Base-by-base conservation (phyloP, 1,140 invertebrate genomes). In the Drosophila malerkotliana region DNA sequence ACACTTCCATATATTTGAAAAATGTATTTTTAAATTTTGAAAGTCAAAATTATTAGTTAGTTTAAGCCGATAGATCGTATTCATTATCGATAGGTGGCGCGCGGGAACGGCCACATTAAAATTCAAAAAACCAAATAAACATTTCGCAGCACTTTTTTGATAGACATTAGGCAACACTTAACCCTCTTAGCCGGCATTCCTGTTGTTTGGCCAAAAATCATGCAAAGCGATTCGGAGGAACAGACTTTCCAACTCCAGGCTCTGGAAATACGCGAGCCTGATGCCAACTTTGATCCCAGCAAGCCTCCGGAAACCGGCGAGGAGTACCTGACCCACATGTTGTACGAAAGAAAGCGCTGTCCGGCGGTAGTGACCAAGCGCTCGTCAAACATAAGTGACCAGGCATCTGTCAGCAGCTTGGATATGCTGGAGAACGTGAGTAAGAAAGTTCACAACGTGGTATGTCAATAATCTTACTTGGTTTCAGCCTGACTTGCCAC, bases 241-340 rank as follows among this genome's bases (percentile, higher is more conserved):
- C 78, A 84, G 53, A 72, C 85, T 9, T 91, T 92, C 68, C 91
- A 92, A 39, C 10, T 77, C 8, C 73, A 92, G 61, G 91, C 90
- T 0, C 55, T 92, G 18, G 89, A 91, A 45, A 89, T 92, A 60
- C 71, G 53, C 0, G 63, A 85, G n/a, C 89, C 84, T 0, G 89
- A 77, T n/a, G 59, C 49, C 15, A 61, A 58, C 10, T 92, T 92
- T 21, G 89, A 92, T 80, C 91, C 91, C 12, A 26, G 61, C 0
- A 75, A 72, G n/a, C 48, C 59, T 28, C 91, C 91, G 14, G 44
- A 87, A 21, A 77, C 59, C 4, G 91, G 91, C 2, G 89, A 91
- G 34, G 89, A 91, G 57, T 92, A 77, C 64, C 48, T 92, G 8
- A 91, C 62, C 71, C 87, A 90, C 59, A 90, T 92, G 81, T 14